Conservation (phyloP, 1,140 invertebrate genomes). For the Drosophila funebris region DNA sequence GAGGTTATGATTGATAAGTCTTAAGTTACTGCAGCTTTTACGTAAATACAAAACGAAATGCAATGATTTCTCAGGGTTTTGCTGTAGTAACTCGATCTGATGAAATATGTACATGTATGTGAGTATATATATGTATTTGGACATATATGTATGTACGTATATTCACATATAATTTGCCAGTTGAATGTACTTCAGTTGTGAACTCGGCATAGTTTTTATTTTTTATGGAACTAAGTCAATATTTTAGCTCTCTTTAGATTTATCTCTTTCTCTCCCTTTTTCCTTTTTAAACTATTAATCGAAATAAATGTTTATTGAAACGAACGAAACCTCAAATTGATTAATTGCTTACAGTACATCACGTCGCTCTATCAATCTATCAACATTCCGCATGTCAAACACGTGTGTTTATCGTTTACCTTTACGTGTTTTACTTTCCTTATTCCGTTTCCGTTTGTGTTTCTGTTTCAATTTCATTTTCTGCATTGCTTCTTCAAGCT, state of each 20-base stretch:
- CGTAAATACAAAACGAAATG: neutral
- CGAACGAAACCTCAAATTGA: conserved; percentile 20
- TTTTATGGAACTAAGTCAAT: too few species aligned
- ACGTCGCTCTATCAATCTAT: neutral
- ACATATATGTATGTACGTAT: neutral
- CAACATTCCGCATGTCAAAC: conserved; percentile 1
- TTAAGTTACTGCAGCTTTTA: neutral
- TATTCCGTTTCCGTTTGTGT: neutral
- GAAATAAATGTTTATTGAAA: conserved; percentile 39
- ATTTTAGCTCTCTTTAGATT: neutral
- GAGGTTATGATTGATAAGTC: conserved; percentile 5
- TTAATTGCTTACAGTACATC: conserved; percentile 28
- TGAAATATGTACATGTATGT: neutral
- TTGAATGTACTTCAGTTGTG: neutral
- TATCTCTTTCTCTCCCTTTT: neutral
- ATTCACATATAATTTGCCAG: neutral
- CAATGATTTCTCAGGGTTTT: conserved; percentile 18
- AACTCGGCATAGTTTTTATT: neutral
- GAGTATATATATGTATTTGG: neutral
- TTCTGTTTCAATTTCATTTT: neutral
- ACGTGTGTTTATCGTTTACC: neutral
- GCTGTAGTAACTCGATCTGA: neutral
- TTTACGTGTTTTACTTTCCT: neutral
- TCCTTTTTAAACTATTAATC: conserved; percentile 4
- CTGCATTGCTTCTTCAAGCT: neutral